phyloP scores from a whole-genome alignment of 2,113 vertebrate species.

The Capra hircus region DNA sequence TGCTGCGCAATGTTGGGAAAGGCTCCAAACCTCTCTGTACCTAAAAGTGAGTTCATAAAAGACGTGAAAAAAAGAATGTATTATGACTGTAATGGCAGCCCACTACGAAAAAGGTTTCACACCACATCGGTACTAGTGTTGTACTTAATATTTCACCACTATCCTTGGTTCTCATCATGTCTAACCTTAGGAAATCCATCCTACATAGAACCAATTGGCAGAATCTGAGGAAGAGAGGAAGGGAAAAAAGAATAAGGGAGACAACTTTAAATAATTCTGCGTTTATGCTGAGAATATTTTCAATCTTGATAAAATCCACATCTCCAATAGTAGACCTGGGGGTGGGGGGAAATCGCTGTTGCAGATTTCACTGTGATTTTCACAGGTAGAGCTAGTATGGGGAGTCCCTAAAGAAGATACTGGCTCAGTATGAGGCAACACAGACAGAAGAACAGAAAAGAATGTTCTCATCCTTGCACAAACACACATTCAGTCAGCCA shows the following conservation, averaged over 20 bases:
- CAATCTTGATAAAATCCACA: not conserved
- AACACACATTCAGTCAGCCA: not conserved
- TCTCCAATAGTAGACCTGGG: not conserved
- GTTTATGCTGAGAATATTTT: not conserved
- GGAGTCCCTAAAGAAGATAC: not conserved
- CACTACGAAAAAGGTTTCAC: not conserved
- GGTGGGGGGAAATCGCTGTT: not conserved
- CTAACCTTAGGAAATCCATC: not conserved
- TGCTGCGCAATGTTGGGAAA: slow-evolving; percentile 8
- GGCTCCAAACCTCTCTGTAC: not conserved
- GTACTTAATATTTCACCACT: not conserved
- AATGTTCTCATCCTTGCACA: not conserved
- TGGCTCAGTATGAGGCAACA: not conserved
- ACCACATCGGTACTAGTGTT: not conserved
- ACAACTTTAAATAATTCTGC: not conserved
- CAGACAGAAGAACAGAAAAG: not conserved
- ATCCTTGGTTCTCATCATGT: not conserved
- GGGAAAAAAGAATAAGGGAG: not conserved
- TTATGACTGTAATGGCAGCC: not conserved
- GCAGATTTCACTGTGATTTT: not conserved
- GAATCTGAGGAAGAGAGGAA: not conserved
- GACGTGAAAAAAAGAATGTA: not conserved
- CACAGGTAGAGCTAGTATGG: not conserved
- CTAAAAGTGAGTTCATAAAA: not conserved
- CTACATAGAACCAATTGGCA: not conserved